Conservation (phyloP, 2,113 vertebrate species). For the Cranoglanis bouderius region DNA sequence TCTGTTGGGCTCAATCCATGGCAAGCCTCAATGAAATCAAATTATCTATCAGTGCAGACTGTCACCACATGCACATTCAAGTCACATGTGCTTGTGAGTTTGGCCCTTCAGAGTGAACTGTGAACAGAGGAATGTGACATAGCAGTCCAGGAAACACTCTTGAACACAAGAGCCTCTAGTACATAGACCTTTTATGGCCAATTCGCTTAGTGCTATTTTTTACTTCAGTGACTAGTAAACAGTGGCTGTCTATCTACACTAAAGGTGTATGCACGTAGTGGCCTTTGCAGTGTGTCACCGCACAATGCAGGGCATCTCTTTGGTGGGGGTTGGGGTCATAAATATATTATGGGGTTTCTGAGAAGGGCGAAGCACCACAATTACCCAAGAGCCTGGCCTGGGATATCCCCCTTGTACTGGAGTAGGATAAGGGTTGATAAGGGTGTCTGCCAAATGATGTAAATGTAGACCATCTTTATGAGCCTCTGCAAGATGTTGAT, state of each 20-base stretch:
- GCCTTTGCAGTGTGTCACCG: not conserved
- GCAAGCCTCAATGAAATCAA: not conserved
- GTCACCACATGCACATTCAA: not conserved
- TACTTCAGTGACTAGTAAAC: not conserved
- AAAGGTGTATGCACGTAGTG: not conserved
- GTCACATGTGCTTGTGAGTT: not conserved
- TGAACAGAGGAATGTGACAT: not conserved
- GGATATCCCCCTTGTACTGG: not conserved
- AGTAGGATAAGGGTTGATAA: no score
- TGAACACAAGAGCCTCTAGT: constrained; percentile 1
- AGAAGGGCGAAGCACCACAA: not conserved
- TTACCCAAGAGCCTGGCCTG: not conserved
- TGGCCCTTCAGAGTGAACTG: not conserved
- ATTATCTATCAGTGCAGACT: not conserved
- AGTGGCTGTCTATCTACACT: not conserved
- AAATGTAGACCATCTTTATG: not conserved
- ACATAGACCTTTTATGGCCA: not conserved
- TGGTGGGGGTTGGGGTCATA: not conserved
- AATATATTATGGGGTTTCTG: not conserved
- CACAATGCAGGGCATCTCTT: not conserved
- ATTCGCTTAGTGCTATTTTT: not conserved
- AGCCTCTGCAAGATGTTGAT: not conserved
- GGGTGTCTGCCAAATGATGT: no score
- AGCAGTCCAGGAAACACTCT: not conserved
- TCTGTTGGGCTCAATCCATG: not conserved